Evolutionary conservation across 2,888 invertebrate species (phyloP).

Genomic region (Coremacera marginata): DNA sequence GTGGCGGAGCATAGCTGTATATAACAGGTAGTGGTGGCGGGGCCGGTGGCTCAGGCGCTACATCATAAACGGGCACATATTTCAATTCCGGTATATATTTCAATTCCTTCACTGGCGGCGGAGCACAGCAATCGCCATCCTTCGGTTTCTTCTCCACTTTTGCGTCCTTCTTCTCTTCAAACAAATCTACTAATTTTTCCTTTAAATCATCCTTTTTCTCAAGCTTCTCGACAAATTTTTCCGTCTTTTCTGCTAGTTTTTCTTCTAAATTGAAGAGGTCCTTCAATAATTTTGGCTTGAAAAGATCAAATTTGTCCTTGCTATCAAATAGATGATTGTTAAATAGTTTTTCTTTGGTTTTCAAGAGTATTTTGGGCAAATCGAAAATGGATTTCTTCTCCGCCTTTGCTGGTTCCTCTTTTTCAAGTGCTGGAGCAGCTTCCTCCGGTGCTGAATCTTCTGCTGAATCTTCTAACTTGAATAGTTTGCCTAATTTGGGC

Average conservation of each 20-base stretch:
- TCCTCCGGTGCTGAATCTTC: no score
- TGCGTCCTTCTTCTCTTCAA: background rate
- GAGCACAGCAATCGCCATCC: background rate
- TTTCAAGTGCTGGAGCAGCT: no score
- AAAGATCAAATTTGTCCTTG: background rate
- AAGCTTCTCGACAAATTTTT: background rate
- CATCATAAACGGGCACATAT: no score
- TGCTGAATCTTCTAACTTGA: background rate
- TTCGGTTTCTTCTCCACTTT: background rate
- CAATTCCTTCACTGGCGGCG: background rate
- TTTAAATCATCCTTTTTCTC: background rate
- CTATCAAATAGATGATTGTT: background rate
- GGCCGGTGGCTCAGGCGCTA: background rate
- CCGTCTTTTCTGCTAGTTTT: background rate
- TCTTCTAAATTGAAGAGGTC: background rate
- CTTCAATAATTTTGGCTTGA: background rate
- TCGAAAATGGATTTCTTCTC: background rate
- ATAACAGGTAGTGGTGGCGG: background rate
- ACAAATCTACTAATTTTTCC: background rate
- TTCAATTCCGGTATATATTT: no score
- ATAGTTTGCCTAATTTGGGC: background rate
- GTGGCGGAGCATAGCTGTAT: background rate
- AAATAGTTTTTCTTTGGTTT: background rate
- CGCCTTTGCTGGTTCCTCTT: background rate
- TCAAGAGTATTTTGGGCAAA: background rate